Evolutionary conservation across 2,888 invertebrate species (phyloP), one percentile per base, ranked within the genome.

Genomic region (Caenorhabditis zanzibari): DNA sequence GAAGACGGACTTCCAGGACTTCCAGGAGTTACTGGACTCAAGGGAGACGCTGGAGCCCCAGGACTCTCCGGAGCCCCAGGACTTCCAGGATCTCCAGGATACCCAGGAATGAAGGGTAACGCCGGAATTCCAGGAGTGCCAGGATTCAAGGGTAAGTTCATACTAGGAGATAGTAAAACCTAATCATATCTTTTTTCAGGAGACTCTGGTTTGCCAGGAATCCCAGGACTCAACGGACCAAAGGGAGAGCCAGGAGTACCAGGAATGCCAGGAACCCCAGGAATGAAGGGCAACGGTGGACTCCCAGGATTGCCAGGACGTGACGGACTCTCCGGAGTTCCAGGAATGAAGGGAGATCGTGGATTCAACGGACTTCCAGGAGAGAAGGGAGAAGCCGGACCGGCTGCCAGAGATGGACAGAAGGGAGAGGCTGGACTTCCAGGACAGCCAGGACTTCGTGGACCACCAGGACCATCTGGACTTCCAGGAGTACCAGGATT

Each of bases 31-130:
- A 87, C 88, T 24, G 91, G 91, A 38, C 59, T 83, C 54, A 90
- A 90, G 74, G 97, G 85, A 75, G 83, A 84, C 12, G 59, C 88
- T 16, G 87, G 87, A 56, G 69, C 68, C 22, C 93, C 59, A 87
- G 97, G 96, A 72, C 95, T 96, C 0, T 96, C 96, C 90, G 97
- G 96, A 84, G 94, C 95, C 49, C 92, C 94, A 38, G 96, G 96
- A 54, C 59, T 81, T 32, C 84, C 86, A 41, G 88, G 88, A 76
- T 22, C 82, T 0, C 86, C 89, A 44, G 96, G 96, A 54, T 91
- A 94, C 68, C 93, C 94, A n/a, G 92, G 92, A 77, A 84, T 85
- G 64, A 91, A 91, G 72, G 92, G 90, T 49, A 75, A 84, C 59
- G 66, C 82, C 49, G 91, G 91, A 47, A 81, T 86, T 52, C 92